Evolutionary conservation across 2,888 invertebrate genomes (phyloP), one percentile per base, ranked within the genome.

Genomic region (Himalopsyche kuldschensis): DNA sequence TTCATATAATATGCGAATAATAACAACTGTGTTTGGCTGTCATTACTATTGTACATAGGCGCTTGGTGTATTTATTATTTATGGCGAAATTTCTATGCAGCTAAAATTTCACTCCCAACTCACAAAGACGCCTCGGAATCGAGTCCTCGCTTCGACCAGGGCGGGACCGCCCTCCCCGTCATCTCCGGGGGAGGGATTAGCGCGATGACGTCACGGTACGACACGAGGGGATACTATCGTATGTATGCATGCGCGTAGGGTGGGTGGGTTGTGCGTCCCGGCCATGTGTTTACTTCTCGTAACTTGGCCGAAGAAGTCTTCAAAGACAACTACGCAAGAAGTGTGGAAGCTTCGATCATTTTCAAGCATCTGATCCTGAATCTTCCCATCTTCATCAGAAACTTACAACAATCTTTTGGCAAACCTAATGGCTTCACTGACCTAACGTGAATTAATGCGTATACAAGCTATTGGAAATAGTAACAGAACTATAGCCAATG

Each of bases 181-280:
- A 17, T 47, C 47, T 78, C 47, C 78, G 55, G 77, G 78, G 84
- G 84, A 75, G 85, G 85, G 85, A 85, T 85, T 85, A 85, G 76
- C 81, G 84, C 80, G 83, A 81, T 85, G 85, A 85, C 85, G 85
- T 85, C 85, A 85, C 83, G 48, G 79, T 83, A 83, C 84, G 81
- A 81, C 84, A 78, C 78, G 79, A 82, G 83, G 82, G 84, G 24
- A 78, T 63, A 32, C 69, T 77, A 77, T 48, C 31, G 47, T 77
- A 69, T 77, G 30, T 77, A 82, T 78, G 35, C 78, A 81, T 27
- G 17, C 55, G 32, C 69, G 24, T 15, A 30, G 69, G 69, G 20
- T 69, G 27, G 69, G 69, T 69, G 69, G 48, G 69, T 30, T 27
- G 69, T 30, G 27, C 69, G 69, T 69, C 8, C 69, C 69, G 27